A percentile compares a stretch with the other conserved stretches of the same genome.
Evolutionary conservation across 2,113 vertebrate genomes (phyloP).

Genomic region (Odocoileus virginianus): DNA sequence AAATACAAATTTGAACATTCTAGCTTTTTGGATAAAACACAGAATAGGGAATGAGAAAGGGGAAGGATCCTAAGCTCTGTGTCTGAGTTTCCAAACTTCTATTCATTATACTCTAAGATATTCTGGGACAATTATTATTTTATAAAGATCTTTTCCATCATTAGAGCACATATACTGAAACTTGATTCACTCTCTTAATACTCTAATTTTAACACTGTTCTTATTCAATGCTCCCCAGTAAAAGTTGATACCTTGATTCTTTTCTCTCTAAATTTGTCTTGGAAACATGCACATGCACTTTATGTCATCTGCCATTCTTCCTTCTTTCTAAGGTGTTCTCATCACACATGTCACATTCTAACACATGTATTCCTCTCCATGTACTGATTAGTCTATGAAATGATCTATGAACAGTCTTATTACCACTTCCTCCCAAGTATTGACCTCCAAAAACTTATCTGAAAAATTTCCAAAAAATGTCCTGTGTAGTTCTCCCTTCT

Average conservation of each 20-base stretch:
- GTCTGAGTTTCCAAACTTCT: neutral
- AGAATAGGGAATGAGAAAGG: neutral
- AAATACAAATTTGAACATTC: neutral
- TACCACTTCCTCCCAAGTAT: neutral
- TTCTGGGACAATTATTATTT: neutral
- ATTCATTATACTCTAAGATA: neutral
- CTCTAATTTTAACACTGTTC: neutral
- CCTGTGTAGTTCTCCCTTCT: neutral
- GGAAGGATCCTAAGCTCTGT: neutral
- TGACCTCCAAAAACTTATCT: neutral
- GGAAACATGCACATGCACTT: neutral
- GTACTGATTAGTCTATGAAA: neutral
- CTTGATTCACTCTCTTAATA: neutral
- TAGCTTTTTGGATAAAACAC: neutral
- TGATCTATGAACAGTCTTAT: neutral
- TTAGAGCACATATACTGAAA: neutral
- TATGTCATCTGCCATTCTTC: neutral
- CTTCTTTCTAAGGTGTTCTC: neutral
- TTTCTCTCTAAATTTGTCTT: neutral
- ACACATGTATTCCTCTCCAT: neutral
- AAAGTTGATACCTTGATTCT: neutral
- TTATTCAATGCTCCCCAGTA: neutral
- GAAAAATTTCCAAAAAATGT: neutral
- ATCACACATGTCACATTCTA: neutral
- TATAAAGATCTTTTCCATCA: neutral